Percentiles rank a stretch among this genome's conserved stretches.
Evolutionary conservation across 2,797 vertebrate species (phyloP).

Genomic region (Chloroceryle inda): DNA sequence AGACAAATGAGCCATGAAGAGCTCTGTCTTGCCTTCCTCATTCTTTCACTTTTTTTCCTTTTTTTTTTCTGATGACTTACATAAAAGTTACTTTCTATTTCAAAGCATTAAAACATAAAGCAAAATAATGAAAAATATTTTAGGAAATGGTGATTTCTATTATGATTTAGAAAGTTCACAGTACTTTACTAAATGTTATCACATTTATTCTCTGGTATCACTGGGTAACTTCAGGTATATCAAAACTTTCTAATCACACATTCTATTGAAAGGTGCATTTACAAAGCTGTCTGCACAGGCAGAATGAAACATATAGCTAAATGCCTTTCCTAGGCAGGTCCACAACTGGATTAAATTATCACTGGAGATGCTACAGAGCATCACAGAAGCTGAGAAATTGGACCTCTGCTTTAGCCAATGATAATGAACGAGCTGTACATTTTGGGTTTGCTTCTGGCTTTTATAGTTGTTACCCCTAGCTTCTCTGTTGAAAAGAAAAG

Average conservation of each 20-base stretch:
- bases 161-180: not conserved
- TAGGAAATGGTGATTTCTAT: not conserved
- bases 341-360: not conserved
- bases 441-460: not conserved
- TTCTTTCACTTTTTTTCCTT: not conserved
- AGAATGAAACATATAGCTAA: not conserved
- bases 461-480: not conserved
- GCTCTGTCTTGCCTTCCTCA: not conserved
- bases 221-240: not conserved
- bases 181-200: not conserved
- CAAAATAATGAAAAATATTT: not conserved
- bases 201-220: not conserved
- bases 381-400: not conserved
- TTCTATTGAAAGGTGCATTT: not conserved
- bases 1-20: not conserved
- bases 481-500: not conserved
- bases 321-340: not conserved
- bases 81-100: not conserved
- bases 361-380: not conserved
- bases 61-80: not conserved
- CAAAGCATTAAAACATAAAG: not conserved
- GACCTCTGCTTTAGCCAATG: not conserved
- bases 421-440: not conserved
- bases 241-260: not conserved
- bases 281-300: not conserved